Percentiles rank a stretch among this genome's conserved stretches.
phyloP scores from a whole-genome alignment of 2,888 invertebrate species.

The Polietes domitor region DNA sequence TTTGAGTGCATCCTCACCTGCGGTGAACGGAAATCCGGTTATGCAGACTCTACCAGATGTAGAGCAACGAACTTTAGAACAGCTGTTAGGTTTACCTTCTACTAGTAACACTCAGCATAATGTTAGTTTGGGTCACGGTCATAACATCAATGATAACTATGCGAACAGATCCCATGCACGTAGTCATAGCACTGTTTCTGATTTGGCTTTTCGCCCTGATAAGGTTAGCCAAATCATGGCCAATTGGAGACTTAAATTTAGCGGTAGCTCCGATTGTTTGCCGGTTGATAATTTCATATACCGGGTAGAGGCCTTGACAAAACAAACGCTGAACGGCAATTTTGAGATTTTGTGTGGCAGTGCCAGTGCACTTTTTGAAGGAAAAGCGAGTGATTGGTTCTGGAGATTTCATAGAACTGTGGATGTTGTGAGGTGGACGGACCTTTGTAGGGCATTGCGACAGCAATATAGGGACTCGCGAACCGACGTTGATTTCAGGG shows the following conservation, averaged over 20 bases:
- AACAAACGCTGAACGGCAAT: conserved; percentile 23
- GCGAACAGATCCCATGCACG: neutral
- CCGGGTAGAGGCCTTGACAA: conserved; percentile 42
- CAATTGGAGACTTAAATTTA: conserved; percentile 50
- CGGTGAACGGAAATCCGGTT: neutral
- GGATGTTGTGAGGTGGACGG: conserved; percentile 27
- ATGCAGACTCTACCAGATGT: neutral
- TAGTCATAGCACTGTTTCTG: neutral
- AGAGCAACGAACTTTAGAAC: neutral
- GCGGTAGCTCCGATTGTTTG: neutral
- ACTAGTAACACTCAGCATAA: no score
- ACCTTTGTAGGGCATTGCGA: conserved; percentile 34
- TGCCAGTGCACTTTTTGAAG: conserved; percentile 43
- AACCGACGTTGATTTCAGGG: conserved; percentile 37
- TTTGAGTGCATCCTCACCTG: neutral
- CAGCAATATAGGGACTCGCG: conserved; percentile 37
- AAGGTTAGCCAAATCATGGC: conserved; percentile 34
- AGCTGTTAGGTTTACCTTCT: neutral
- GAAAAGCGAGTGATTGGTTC: conserved; percentile 50
- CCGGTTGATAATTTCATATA: conserved; percentile 58
- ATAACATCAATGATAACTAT: neutral
- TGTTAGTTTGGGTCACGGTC: no score
- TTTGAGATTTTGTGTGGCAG: conserved; percentile 45
- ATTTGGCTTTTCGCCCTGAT: neutral
- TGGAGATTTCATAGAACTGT: conserved; percentile 52